Percentiles rank a stretch among this genome's conserved stretches.
Evolutionary conservation across 2,888 invertebrate genomes (phyloP).

Genomic region (Ramazzottius varieornatus): DNA sequence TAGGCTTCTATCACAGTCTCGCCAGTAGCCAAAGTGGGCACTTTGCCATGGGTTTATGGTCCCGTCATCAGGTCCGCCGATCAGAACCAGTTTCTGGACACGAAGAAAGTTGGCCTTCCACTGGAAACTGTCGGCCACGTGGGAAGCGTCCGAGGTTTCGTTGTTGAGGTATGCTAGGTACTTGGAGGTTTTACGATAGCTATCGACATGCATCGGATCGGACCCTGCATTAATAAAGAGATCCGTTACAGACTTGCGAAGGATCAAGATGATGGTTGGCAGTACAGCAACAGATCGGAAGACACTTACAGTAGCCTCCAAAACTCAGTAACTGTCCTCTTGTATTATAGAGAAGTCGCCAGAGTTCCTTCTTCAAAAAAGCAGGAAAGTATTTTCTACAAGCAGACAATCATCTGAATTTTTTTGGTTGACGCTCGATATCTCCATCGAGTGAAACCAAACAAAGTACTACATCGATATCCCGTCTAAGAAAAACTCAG

Average conservation of each 20-base stretch:
- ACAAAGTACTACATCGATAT: too few species aligned
- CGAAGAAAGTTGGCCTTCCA: conserved; percentile 37
- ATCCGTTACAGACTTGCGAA: neutral
- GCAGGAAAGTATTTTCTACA: conserved; percentile 35
- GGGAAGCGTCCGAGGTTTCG: conserved; percentile 22
- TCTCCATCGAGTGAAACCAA: too few species aligned
- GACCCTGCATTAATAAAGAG: conserved; percentile 7
- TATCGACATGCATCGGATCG: conserved; percentile 46
- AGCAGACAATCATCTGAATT: too few species aligned
- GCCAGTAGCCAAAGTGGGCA: conserved; percentile 51
- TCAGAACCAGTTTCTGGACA: conserved; percentile 45
- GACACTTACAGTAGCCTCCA: neutral
- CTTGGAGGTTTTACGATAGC: conserved; percentile 34
- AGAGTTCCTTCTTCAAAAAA: conserved; percentile 48
- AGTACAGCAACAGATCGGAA: too few species aligned
- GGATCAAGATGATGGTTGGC: too few species aligned
- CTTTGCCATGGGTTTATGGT: conserved; percentile 88
- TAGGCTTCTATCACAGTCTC: conserved; percentile 30
- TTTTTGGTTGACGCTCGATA: too few species aligned
- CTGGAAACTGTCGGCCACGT: conserved; percentile 11
- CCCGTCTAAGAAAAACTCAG: too few species aligned
- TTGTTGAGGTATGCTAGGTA: conserved; percentile 63
- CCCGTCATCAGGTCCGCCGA: conserved; percentile 71
- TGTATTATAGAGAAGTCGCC: conserved; percentile 26
- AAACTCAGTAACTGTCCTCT: neutral